These are phyloP conservation scores for Ancistrus triradiatus DNA, from an alignment of 2,113 vertebrate genomes.

Conservation along the genomic window DNA sequence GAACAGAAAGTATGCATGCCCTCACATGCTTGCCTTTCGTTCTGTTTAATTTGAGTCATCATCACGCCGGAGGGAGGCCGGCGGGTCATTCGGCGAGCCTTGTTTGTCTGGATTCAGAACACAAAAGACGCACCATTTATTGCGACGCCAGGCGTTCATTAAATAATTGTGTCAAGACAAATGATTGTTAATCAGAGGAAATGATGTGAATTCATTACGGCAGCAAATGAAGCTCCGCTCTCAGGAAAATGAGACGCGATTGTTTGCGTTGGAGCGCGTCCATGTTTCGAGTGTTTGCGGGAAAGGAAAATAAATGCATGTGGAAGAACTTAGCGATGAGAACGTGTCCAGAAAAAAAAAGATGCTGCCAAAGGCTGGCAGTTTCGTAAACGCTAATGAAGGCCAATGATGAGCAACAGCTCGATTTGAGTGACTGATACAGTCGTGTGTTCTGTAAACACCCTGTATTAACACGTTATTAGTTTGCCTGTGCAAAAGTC, in stretches of 20 bases:
- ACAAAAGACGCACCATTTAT: constrained; percentile 68
- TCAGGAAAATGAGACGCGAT: constrained; percentile 60
- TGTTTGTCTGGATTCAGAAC: constrained; percentile 72
- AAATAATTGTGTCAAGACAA: constrained; percentile 66
- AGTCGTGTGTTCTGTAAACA: too few relatives aligned
- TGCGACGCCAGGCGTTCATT: constrained; percentile 53
- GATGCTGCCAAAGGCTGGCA: too few relatives aligned
- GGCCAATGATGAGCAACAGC: too few relatives aligned
- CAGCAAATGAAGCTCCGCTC: constrained; percentile 57
- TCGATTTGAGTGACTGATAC: too few relatives aligned
- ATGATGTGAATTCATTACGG: constrained; percentile 59
- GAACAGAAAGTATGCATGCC: too few relatives aligned
- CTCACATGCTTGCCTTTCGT: too few relatives aligned
- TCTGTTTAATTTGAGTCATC: constrained; percentile 65
- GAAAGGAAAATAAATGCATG: background rate
- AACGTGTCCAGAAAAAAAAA: too few relatives aligned
- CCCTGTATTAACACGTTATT: too few relatives aligned
- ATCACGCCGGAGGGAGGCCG: constrained; percentile 62
- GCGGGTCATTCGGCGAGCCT: constrained; percentile 64
- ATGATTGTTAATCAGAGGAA: constrained; percentile 57
- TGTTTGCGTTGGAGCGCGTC: too few relatives aligned
- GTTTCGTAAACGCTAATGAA: too few relatives aligned
- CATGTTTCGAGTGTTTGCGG: background rate
- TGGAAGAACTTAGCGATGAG: constrained; percentile 4
- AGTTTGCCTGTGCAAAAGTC: too few relatives aligned